Conservation (phyloP, 2,888 invertebrate genomes). For the Pseudoips prasinana region DNA sequence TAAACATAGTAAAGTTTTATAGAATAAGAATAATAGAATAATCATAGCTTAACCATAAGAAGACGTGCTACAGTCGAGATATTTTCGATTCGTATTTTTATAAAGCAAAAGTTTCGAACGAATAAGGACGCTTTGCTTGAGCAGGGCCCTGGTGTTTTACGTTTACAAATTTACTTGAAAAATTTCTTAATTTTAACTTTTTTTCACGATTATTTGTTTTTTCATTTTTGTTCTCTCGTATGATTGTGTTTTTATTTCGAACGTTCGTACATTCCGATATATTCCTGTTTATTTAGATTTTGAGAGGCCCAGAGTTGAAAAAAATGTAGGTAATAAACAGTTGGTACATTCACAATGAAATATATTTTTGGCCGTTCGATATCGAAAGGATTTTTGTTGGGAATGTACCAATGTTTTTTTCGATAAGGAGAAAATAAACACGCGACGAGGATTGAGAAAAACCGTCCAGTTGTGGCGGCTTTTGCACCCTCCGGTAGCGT, state of each 20-base stretch:
- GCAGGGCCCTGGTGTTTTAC: conserved; percentile 63
- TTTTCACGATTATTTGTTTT: conserved; percentile 25
- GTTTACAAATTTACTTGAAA: conserved; percentile 29
- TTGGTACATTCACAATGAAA: conserved; percentile 44
- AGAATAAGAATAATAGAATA: conserved; percentile 71
- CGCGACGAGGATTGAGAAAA: conserved; percentile 74
- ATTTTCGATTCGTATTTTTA: conserved; percentile 82
- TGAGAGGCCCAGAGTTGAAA: conserved; percentile 67
- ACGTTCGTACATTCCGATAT: conserved; percentile 33
- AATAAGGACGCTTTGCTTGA: conserved; percentile 77
- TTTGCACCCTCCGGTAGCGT: conserved; percentile 71
- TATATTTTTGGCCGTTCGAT: conserved; percentile 27
- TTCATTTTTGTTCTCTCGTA: too few species aligned
- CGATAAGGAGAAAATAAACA: conserved; percentile 41
- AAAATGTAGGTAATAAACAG: conserved; percentile 36
- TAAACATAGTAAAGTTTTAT: conserved; percentile 55
- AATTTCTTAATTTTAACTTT: too few species aligned
- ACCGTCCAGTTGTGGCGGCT: conserved; percentile 80
- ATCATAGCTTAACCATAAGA: conserved; percentile 76
- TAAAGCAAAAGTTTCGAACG: conserved; percentile 80
- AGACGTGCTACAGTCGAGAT: conserved; percentile 75
- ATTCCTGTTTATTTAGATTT: conserved; percentile 46
- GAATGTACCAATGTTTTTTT: conserved; percentile 32
- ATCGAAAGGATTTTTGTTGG: conserved; percentile 29
- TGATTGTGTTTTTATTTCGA: conserved; percentile 6